Conservation (phyloP, 2,888 invertebrate species). For the Drosophila parthenogenetica region DNA sequence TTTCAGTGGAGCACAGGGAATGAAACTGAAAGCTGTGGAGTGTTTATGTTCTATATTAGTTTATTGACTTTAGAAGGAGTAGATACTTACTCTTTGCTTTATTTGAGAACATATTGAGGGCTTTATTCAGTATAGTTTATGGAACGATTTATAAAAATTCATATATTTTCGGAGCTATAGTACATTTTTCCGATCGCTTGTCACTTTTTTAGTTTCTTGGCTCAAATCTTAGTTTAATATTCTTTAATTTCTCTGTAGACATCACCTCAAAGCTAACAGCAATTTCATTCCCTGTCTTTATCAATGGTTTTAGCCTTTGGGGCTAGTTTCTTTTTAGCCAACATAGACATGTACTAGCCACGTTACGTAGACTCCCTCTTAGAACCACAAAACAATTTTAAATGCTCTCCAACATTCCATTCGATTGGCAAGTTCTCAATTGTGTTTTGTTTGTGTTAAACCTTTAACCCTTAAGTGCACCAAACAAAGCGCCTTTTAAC, state of each 20-base stretch:
- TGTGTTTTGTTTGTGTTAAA: conserved; percentile 54
- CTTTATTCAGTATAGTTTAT: no score
- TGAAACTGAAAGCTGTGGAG: conserved; percentile 27
- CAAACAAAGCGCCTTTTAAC: conserved; percentile 10
- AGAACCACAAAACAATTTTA: conserved; percentile 50
- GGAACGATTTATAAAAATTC: no score
- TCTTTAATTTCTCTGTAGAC: not conserved
- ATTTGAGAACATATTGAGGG: no score
- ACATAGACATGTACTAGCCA: conserved; percentile 53
- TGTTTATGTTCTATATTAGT: not conserved
- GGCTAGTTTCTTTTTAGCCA: conserved; percentile 69
- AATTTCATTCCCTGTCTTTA: conserved; percentile 39
- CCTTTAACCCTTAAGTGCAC: conserved; percentile 39
- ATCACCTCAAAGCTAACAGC: not conserved
- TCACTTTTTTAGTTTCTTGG: no score
- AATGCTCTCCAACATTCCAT: conserved; percentile 60
- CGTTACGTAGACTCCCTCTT: conserved; percentile 62
- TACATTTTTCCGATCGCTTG: no score
- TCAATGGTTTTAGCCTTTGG: conserved; percentile 40
- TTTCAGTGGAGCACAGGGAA: conserved; percentile 25
- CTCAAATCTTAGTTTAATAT: no score
- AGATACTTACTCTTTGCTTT: no score
- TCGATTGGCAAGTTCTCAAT: conserved; percentile 77
- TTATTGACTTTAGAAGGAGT: no score
- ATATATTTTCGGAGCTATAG: no score